A percentile compares a stretch with the other conserved stretches of the same genome.
phyloP scores from a whole-genome alignment of 2,113 vertebrate species.

The Sigmodon hispidus region DNA sequence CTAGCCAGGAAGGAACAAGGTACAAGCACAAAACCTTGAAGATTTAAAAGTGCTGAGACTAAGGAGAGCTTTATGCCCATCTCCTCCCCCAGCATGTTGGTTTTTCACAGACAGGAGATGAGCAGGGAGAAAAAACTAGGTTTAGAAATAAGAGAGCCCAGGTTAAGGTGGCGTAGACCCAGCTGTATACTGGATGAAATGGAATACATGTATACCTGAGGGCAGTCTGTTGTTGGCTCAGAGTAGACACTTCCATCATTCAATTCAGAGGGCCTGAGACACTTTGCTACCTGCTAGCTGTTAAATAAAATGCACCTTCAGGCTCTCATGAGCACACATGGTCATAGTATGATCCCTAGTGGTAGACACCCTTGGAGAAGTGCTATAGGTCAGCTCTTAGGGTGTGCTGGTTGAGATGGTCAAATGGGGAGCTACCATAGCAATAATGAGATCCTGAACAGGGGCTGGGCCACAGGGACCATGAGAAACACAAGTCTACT shows the following conservation, averaged over 20 bases:
- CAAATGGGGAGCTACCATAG: conserved; percentile 2
- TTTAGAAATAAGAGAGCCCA: too few species aligned
- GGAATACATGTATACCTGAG: background rate
- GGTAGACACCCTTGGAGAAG: background rate
- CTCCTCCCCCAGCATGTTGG: background rate
- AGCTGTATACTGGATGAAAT: background rate
- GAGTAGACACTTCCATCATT: background rate
- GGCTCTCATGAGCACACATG: background rate
- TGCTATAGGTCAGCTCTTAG: background rate
- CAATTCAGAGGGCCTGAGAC: background rate
- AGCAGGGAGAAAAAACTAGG: background rate
- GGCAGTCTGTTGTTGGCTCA: background rate
- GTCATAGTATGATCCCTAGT: background rate
- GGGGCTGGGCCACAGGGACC: background rate
- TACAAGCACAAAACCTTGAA: background rate
- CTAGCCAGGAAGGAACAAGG: background rate
- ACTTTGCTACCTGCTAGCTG: background rate
- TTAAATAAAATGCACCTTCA: rapidly evolving
- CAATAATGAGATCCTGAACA: conserved; percentile 35
- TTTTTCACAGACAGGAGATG: background rate
- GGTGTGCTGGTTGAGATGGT: background rate
- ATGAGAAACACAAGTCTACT: conserved; percentile 48
- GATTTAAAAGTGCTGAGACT: background rate
- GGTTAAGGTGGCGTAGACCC: background rate
- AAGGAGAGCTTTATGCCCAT: background rate